Evolutionary conservation across 2,888 invertebrate species (phyloP).

Genomic region (Drosophila vallismaia): DNA sequence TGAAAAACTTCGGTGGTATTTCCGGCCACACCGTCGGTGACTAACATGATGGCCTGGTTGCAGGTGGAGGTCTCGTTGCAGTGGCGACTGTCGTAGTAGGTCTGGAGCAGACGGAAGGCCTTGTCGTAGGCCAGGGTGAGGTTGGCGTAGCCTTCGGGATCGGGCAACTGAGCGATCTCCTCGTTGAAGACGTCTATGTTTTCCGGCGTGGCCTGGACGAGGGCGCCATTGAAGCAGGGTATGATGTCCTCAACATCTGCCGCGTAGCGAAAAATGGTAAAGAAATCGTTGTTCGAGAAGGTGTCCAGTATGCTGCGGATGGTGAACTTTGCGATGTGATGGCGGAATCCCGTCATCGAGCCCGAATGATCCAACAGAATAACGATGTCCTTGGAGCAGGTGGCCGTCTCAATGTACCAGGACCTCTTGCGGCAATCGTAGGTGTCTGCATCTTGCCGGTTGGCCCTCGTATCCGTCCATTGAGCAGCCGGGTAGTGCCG

Average conservation of each 20-base stretch:
- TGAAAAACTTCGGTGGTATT: slow-evolving; percentile 94
- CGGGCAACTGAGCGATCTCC: slow-evolving; percentile 86
- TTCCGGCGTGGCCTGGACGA: slow-evolving; percentile 95
- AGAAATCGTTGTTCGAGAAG: slow-evolving; percentile 98
- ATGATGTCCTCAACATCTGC: slow-evolving; percentile 90
- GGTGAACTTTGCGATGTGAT: slow-evolving; percentile 92
- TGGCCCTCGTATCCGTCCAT: slow-evolving; percentile 85
- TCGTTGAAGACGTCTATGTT: slow-evolving; percentile 90
- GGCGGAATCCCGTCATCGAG: slow-evolving; percentile 95
- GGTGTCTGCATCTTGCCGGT: slow-evolving; percentile 87
- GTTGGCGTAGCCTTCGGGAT: slow-evolving; percentile 92
- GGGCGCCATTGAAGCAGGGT: slow-evolving; percentile 91
- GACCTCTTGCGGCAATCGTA: slow-evolving; percentile 96
- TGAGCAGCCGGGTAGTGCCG: slow-evolving; percentile 94
- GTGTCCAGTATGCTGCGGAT: slow-evolving; percentile 95
- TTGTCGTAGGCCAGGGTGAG: slow-evolving; percentile 91
- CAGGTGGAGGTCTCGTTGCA: slow-evolving; percentile 87
- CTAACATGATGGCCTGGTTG: slow-evolving; percentile 98
- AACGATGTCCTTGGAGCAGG: slow-evolving; percentile 98
- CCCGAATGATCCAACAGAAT: slow-evolving; percentile 98
- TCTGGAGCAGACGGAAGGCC: slow-evolving; percentile 92
- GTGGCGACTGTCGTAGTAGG: slow-evolving; percentile 85
- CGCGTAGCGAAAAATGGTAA: slow-evolving; percentile 95
- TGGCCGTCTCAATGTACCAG: slow-evolving; percentile 99
- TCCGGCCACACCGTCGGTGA: slow-evolving; percentile 97